phyloP scores from a whole-genome alignment of 2,113 vertebrate genomes.

The Aptenodytes patagonicus region DNA sequence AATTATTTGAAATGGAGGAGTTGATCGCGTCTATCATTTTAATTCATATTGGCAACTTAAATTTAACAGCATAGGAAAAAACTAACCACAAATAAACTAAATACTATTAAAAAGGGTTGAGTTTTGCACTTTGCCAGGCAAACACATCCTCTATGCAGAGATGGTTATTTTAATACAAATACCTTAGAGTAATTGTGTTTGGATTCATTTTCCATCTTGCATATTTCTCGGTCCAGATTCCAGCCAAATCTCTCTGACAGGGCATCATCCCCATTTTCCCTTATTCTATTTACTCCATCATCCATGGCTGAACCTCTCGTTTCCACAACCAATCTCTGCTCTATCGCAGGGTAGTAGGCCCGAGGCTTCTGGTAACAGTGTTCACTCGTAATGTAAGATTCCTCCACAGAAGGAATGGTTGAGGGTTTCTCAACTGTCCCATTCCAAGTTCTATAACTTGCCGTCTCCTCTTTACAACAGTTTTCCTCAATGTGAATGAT shows the following conservation, averaged over 20 bases:
- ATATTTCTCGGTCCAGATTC: constrained; percentile 81
- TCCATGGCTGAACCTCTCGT: constrained; percentile 86
- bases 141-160: not conserved
- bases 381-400: constrained; percentile 95
- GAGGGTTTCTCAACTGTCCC: constrained; percentile 71
- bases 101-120: not conserved
- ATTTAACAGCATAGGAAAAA: not conserved
- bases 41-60: not conserved
- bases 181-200: constrained; percentile 82
- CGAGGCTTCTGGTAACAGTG: constrained; percentile 98
- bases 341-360: constrained; percentile 89
- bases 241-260: constrained; percentile 81
- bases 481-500: constrained; percentile 70
- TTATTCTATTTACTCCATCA: constrained; percentile 81
- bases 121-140: not conserved
- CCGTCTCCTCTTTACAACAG: constrained; percentile 70
- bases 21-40: not conserved
- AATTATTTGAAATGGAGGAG: not conserved
- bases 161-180: not conserved
- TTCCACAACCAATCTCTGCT: constrained; percentile 92
- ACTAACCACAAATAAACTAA: not conserved
- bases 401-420: constrained; percentile 79
- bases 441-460: constrained; percentile 77
- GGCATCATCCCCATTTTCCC: constrained; percentile 80
- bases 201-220: constrained; percentile 68